These are phyloP conservation scores for Chionis minor DNA, from an alignment of 2,113 vertebrate genomes.

Conservation along the genomic window DNA sequence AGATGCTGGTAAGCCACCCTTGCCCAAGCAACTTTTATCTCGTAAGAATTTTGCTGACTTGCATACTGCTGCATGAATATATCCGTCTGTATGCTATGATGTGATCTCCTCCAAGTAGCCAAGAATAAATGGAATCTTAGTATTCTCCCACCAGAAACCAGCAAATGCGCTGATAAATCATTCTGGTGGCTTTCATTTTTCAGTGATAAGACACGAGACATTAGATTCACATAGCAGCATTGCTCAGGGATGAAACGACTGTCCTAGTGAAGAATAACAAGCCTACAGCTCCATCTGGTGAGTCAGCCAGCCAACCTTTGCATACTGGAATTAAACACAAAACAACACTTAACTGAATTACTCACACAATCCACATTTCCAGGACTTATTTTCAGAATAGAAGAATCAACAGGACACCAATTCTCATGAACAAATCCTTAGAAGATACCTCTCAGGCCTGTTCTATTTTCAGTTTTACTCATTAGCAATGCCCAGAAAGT, in stretches of 20 bases:
- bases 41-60: not conserved
- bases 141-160: not conserved
- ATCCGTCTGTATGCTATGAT: not conserved
- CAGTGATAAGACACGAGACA: not conserved
- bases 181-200: not conserved
- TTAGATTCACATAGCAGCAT: not conserved
- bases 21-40: not conserved
- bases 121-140: not conserved
- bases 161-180: not conserved
- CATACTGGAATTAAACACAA: not conserved
- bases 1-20: not conserved
- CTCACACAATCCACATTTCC: not conserved
- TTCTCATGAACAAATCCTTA: not conserved
- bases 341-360: not conserved
- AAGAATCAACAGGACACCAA: not conserved
- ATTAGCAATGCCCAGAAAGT: not conserved
- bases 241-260: not conserved
- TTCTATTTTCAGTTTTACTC: not conserved
- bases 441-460: not conserved
- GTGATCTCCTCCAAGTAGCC: not conserved
- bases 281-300: constrained; percentile 64
- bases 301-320: not conserved
- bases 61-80: accelerated
- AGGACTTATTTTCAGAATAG: not conserved
- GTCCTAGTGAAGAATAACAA: not conserved